phyloP scores from a whole-genome alignment of 1,140 invertebrate genomes.

The Drosophila chauvacae region DNA sequence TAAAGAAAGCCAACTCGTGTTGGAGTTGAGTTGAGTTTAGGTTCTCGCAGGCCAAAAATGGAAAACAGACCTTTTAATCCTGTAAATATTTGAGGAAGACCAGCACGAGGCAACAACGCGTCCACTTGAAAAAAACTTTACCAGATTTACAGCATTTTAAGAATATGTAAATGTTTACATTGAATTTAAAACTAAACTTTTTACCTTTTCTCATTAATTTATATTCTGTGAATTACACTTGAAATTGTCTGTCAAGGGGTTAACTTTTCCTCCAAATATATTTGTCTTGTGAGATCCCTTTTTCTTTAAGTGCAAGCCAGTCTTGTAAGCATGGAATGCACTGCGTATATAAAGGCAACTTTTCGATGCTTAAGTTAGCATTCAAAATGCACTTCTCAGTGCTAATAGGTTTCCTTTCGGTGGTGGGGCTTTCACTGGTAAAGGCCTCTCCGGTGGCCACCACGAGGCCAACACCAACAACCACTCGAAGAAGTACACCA shows the following conservation, averaged over 20 bases:
- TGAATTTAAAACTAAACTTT: not conserved
- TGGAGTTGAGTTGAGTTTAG: conserved; percentile 7
- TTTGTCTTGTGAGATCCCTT: not conserved
- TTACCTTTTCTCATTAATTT: rapidly evolving
- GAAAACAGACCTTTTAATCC: conserved; percentile 25
- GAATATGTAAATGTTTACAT: not conserved
- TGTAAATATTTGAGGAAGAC: conserved; percentile 34
- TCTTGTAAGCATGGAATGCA: not conserved
- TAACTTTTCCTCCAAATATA: not conserved
- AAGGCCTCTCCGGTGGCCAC: not conserved
- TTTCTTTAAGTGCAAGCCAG: not conserved
- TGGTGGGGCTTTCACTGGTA: not conserved
- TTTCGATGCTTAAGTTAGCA: not conserved
- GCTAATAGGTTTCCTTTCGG: not conserved
- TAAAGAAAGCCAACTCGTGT: conserved; percentile 5
- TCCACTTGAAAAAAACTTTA: not conserved
- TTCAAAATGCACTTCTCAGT: conserved; percentile 4
- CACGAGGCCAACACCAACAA: not conserved
- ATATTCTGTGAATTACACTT: too few relatives aligned
- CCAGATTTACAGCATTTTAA: not conserved
- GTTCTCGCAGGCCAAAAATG: conserved; percentile 14
- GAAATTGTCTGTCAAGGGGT: not conserved
- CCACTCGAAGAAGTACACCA: too few relatives aligned
- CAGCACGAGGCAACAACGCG: not conserved
- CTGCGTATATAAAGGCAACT: conserved; percentile 3